Evolutionary conservation across 2,113 vertebrate genomes (phyloP), one percentile per base, ranked within the genome.

Genomic region (Oryzias woworae): DNA sequence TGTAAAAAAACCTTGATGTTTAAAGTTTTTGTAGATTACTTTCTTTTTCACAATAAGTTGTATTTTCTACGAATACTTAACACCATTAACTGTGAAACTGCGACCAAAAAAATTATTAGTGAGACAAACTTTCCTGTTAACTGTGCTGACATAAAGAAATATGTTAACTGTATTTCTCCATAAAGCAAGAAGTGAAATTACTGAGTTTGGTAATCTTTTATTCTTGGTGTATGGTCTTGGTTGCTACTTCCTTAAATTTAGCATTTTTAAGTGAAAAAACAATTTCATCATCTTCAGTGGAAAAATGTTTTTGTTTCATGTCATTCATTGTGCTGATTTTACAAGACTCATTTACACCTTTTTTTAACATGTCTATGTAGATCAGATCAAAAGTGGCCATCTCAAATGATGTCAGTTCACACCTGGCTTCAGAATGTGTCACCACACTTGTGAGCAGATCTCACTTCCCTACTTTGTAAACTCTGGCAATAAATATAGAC

Each of bases 131-230:
- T 66, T 67, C 60, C 43, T 51, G 45, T 43, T 18, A 28, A 75
- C 51, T 64, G 60, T 80, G 78, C 82, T 85, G 84, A 87, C 84
- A 60, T 72, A 26, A 62, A 70, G 73, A 80, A 78, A 82, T 85
- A 51, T 77, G 70, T 72, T 71, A 85, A 84, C 76, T 82, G 75
- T 82, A 81, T 83, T 88, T 81, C 36, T 36, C 60, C 66, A 62
- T 64, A 76, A 84, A 91, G 80, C 80, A 86, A 86, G 91, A 92
- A 92, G 89, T 91, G 91, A 92, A 92, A 92, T 86, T 85, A 81
- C 77, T 41, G 83, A 75, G 84, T 92, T 87, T 89, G 78, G 87
- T 92, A 91, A 92, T 91, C 63, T 66, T 81, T 88, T 91, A 89
- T 92, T 91, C 87, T 88, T 85, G 77, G 87, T 78, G 69, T 85